Conservation (phyloP, 1,140 invertebrate genomes). For the Drosophila murphyi region DNA sequence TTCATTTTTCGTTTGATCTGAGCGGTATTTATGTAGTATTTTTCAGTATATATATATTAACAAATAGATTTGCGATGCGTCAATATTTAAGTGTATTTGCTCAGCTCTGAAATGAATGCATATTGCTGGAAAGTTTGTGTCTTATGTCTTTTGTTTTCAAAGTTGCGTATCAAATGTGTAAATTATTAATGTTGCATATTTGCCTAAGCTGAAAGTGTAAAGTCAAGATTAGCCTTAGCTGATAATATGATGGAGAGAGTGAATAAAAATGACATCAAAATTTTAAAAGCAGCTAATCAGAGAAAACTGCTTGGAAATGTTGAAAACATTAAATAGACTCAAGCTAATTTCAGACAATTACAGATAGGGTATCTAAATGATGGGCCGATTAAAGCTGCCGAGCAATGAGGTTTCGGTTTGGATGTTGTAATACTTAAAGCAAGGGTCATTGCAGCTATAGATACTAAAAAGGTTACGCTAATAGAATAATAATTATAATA, state of each 20-base stretch:
- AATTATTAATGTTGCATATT: slow-evolving; percentile 4
- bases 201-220: slow-evolving; percentile 15
- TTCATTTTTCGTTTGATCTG: slow-evolving; percentile 43
- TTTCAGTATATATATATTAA: slow-evolving; percentile 13
- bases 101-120: slow-evolving; percentile 18
- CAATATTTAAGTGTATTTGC: slow-evolving; percentile 10
- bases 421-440: background rate
- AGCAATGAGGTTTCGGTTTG: background rate
- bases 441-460: background rate
- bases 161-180: background rate
- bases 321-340: background rate
- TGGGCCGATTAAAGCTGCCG: background rate
- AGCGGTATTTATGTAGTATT: slow-evolving; percentile 29
- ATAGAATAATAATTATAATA: no score
- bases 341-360: background rate
- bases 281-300: background rate
- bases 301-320: slow-evolving; percentile 7
- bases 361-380: background rate
- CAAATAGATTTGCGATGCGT: slow-evolving; percentile 1
- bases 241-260: slow-evolving; percentile 7
- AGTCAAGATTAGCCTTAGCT: background rate
- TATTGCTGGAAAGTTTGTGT: slow-evolving; percentile 26
- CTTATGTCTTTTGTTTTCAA: slow-evolving; percentile 33
- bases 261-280: background rate
- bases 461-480: background rate